Base-by-base conservation (phyloP, 2,888 invertebrate genomes). In the Scaptomyza polygonia region DNA sequence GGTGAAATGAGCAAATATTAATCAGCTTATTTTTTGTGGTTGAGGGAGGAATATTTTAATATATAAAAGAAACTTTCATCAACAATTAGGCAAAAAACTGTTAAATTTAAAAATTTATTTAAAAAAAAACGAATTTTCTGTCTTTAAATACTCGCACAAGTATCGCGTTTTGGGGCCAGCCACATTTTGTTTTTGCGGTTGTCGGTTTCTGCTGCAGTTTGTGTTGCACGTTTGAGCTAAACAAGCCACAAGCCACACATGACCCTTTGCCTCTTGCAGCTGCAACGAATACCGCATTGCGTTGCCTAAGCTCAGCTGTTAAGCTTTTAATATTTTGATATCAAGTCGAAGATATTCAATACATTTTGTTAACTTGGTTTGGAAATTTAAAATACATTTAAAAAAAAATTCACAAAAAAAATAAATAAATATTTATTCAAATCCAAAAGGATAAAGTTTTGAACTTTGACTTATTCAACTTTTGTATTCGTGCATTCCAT, bases 71-170 rank as follows among this genome's bases (percentile, higher is more conserved):
- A n/a, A n/a, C 21, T 21, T 21, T 21, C n/a, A n/a, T n/a, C n/a
- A 21, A 21, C 21, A 3, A 21, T 21, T 21, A 2, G 3, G 21
- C 21, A 21, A 21, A 21, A 21, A n/a, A n/a, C n/a, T n/a, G 21
- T 21, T 21, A 4, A 2, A 21, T 21, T 25, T 25, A 29, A 30
- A 3, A 9, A 9, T 30, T 11, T 11, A 11, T 30, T 30, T 9
- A 9, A 11, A 11, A 30, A 3, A 11, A 9, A 4, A 4, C 0
- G n/a, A 30, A 30, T 16, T 29, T 27, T 25, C 6, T 9, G 11
- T 48, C 39, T 64, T 64, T 63, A 27, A 56, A 52, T 51, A 42
- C 68, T 82, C 79, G 76, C 79, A 80, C 82, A 80, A 67, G 86
- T 80, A 82, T 85, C 82, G 69, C 67, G 59, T 81, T 72, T 42